Conservation (phyloP, 2,888 invertebrate genomes). For the Phragmatobia fuliginosa region DNA sequence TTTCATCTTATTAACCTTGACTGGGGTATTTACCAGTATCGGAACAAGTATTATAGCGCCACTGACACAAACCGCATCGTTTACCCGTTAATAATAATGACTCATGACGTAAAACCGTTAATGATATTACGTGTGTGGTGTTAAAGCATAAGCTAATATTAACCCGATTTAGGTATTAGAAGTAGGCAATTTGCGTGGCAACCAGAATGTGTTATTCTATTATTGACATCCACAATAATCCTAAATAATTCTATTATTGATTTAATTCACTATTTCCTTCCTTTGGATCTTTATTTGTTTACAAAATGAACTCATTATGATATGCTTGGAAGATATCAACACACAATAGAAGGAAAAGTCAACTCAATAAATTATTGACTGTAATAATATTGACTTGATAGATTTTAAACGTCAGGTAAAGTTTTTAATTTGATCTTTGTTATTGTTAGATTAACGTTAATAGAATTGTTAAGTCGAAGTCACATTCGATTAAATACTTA, state of each 20-base stretch:
- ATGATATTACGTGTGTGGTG: slow-evolving; percentile 26
- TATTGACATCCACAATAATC: too few species aligned
- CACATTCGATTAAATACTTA: too few species aligned
- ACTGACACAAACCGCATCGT: slow-evolving; percentile 29
- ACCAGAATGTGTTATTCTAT: background rate
- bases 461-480: too few species aligned
- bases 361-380: background rate
- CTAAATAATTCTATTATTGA: background rate
- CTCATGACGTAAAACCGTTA: slow-evolving; percentile 39
- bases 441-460: too few species aligned
- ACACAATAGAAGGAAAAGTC: background rate
- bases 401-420: background rate
- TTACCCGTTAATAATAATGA: slow-evolving; percentile 38
- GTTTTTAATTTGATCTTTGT: background rate
- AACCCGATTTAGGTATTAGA: slow-evolving; percentile 12
- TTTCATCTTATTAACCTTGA: too few species aligned
- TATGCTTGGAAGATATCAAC: background rate
- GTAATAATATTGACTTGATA: background rate
- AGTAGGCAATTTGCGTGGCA: background rate
- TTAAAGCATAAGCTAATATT: slow-evolving; percentile 26
- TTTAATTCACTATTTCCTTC: background rate
- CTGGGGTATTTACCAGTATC: slow-evolving; percentile 3
- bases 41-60: slow-evolving; percentile 22
- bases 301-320: background rate
- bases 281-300: background rate